A percentile compares a stretch with the other conserved stretches of the same genome.
phyloP scores from a whole-genome alignment of 2,797 vertebrate species.

The Mastacembelus armatus region DNA sequence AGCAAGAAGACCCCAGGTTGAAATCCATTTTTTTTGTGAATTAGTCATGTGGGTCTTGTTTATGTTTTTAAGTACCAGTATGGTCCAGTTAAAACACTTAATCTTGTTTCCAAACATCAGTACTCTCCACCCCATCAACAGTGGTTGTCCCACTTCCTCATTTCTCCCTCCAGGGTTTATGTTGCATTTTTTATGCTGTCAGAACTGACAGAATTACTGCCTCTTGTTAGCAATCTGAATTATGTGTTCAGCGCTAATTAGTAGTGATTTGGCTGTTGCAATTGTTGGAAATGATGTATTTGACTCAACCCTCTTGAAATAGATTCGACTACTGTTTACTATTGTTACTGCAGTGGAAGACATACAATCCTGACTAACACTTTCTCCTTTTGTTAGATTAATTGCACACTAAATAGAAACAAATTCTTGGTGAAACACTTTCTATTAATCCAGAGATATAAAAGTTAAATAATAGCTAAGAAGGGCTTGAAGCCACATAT shows the following conservation, averaged over 20 bases:
- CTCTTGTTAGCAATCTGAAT: slow-evolving; percentile 36
- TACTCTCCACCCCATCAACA: slow-evolving; percentile 14
- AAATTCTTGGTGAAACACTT: neutral
- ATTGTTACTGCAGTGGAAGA: fast-evolving
- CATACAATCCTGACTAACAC: neutral
- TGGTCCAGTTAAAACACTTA: no score
- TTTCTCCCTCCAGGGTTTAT: neutral
- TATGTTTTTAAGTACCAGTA: no score
- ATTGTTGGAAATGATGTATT: slow-evolving; percentile 48
- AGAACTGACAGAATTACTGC: no score
- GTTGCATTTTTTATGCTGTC: slow-evolving; percentile 18
- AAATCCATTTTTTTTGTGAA: no score
- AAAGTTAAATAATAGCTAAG: neutral
- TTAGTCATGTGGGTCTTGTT: no score
- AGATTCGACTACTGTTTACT: slow-evolving; percentile 19
- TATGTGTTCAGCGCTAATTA: slow-evolving; percentile 37
- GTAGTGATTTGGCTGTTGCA: slow-evolving; percentile 26
- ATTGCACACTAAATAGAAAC: neutral
- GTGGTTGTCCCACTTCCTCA: neutral
- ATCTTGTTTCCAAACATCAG: slow-evolving; percentile 40
- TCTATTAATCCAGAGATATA: neutral
- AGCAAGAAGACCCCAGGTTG: no score
- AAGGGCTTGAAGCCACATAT: neutral
- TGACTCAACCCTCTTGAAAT: slow-evolving; percentile 12
- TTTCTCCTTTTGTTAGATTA: neutral